These are phyloP conservation scores for Dendrolimus pini DNA, from an alignment of 2,888 invertebrate species.

Conservation along the genomic window DNA sequence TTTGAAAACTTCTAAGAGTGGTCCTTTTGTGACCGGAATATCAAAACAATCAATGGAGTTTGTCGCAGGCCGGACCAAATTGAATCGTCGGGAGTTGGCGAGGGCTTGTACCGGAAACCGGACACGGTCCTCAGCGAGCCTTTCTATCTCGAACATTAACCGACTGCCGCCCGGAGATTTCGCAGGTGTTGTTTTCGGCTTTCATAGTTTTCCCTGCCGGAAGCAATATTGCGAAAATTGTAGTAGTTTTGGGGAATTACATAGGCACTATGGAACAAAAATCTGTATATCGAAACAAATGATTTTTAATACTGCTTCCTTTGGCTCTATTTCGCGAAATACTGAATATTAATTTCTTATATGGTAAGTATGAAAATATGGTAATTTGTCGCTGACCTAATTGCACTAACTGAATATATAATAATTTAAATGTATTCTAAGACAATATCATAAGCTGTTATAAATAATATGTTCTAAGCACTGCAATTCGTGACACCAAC, in stretches of 20 bases:
- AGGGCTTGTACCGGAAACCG: conserved; percentile 51
- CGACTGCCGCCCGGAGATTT: conserved; percentile 18
- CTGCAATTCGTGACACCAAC: too few species aligned
- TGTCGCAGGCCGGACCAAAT: conserved; percentile 58
- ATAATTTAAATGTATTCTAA: too few species aligned
- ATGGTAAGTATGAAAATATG: too few species aligned
- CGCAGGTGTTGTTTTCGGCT: conserved; percentile 8
- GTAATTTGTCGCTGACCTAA: too few species aligned
- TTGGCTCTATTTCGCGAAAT: background rate
- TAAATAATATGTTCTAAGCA: too few species aligned
- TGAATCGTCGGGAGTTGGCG: conserved; percentile 52
- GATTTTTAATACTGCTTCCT: background rate
- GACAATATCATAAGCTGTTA: too few species aligned
- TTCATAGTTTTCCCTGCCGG: background rate
- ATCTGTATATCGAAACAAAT: background rate
- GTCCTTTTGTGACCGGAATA: conserved; percentile 62
- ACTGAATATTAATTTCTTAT: too few species aligned
- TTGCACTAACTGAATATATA: too few species aligned
- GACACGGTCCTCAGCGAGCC: conserved; percentile 43
- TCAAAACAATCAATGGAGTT: conserved; percentile 72
- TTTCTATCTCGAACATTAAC: conserved; percentile 45
- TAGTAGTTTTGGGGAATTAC: background rate
- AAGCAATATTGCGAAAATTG: background rate
- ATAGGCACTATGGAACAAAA: background rate
- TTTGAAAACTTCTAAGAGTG: conserved; percentile 29